Evolutionary conservation across 2,888 invertebrate species (phyloP), one percentile per base, ranked within the genome.

Genomic region (Noctua pronuba): DNA sequence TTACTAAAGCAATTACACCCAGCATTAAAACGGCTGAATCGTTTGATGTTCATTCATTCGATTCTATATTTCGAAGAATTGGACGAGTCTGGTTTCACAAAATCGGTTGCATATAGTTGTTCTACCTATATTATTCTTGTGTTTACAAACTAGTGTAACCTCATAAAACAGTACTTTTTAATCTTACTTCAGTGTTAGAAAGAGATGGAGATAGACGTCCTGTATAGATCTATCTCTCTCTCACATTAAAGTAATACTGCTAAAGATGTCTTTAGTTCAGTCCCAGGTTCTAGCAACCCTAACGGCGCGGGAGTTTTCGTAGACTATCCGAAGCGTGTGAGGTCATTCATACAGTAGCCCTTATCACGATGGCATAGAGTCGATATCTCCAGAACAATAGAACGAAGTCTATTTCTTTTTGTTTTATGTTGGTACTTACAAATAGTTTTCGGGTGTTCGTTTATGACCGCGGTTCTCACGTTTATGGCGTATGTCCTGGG

Each of bases 271-370:
- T 31, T 58, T 21, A 13, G 24, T 65, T 52, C 18, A 55, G 10
- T 13, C 0, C 35, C 62, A 21, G 1, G 31, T 28, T 77, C 64
- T 55, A 68, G 41, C 83, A 84, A 66, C 84, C 84, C 83, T 84
- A 76, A 16, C 62, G 31, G 60, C 80, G 60, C 85, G 70, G 44
- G 80, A 83, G 79, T 73, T 87, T 88, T 81, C 86, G 86, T 85
- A 83, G 79, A 79, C 88, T 77, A 87, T 86, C 85, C 86, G 84
- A 88, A 70, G 88, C 89, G 91, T 91, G 93, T 92, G 93, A 92
- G 93, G 93, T 92, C 92, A 82, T 73, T 77, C 44, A 82, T 70
- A 72, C 64, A 62, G 41, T 73, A 74, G 64, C 69, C 75, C 69
- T 78, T 85, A 88, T 75, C n/a, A 72, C 82, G 38, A 82, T 0